Conservation (phyloP, 2,797 vertebrate genomes). For the Oreochromis grahami region DNA sequence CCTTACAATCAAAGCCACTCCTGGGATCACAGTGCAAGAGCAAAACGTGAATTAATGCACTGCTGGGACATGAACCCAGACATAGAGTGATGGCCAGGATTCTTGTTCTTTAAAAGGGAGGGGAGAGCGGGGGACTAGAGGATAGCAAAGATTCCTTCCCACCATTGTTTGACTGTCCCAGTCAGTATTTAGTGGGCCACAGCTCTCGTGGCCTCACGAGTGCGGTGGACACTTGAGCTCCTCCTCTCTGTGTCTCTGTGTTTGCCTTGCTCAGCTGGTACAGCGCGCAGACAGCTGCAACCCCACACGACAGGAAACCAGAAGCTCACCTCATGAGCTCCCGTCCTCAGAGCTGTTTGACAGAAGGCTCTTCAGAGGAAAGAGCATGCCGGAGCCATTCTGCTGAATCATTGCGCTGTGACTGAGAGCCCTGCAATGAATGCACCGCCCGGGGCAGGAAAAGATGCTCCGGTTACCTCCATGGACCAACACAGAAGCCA, state of each 20-base stretch:
- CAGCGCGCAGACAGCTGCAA: conserved; percentile 68
- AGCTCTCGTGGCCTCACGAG: conserved; percentile 37
- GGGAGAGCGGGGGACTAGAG: neutral
- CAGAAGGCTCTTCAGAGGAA: conserved; percentile 61
- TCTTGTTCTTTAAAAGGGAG: neutral
- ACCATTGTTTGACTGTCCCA: conserved; percentile 46
- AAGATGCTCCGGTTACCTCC: conserved; percentile 63
- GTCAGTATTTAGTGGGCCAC: conserved; percentile 48
- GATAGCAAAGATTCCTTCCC: conserved; percentile 27
- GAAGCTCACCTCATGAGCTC: conserved; percentile 64
- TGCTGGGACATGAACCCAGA: conserved; percentile 15
- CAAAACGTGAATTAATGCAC: conserved; percentile 33
- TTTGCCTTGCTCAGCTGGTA: conserved; percentile 67
- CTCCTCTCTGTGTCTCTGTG: conserved; percentile 47
- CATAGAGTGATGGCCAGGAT: neutral
- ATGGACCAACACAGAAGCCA: conserved; percentile 50
- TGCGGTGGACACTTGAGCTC: conserved; percentile 57
- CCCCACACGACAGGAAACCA: conserved; percentile 70
- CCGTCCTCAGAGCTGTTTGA: conserved; percentile 49
- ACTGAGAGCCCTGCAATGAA: conserved; percentile 55
- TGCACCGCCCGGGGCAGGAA: conserved; percentile 54
- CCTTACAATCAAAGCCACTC: conserved; percentile 24
- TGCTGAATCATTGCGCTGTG: conserved; percentile 77
- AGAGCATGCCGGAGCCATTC: conserved; percentile 59
- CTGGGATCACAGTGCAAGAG: conserved; percentile 22